Base-by-base conservation (phyloP, 2,888 invertebrate species). In the Polymixis flavicincta region DNA sequence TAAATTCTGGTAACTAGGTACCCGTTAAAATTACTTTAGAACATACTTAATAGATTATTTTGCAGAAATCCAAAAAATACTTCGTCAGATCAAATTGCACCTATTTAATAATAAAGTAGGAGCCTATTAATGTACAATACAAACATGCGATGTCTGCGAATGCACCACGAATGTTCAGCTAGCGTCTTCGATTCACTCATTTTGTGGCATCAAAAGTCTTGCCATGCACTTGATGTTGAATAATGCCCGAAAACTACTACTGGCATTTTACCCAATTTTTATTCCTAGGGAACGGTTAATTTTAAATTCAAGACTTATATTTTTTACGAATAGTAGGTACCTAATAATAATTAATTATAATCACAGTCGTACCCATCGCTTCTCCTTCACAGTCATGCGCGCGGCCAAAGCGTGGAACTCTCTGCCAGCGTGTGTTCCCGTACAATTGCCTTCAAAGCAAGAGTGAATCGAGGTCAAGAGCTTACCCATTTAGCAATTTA, bases 141-240 rank as follows among this genome's bases (percentile, higher is more conserved):
- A 25, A 37, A 61, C 77, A 82, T 37, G 69, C 57, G 17, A 76
- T 66, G 37, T 6, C n/a, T n/a, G 17, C 25, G 61, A 69, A 63
- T 25, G 37, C 59, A 59, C 11, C 19, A 22, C 25, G 22, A 63
- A 60, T 6, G 2, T n/a, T 55, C 37, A 42, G 14, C 25, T 19
- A 28, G n/a, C 48, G 25, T 80, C 50, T 80, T 71, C 42, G 25
- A 63, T 61, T 52, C 9, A 52, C 14, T 17, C 13, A 19, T 67
- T 19, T 45, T 60, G 9, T 22, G 13, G 25, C n/a, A 60, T 45
- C 50, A 32, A 5, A n/a, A 19, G 9, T 61, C 60, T 22, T 61
- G 22, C 32, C 13, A 11, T 32, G 14, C 37, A 60, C 14, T 32
- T 32, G 32, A 6, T 22, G 59, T 59, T 59, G 13, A 13, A 60